Conservation (phyloP, 2,113 vertebrate species). For the Merops nubicus region DNA sequence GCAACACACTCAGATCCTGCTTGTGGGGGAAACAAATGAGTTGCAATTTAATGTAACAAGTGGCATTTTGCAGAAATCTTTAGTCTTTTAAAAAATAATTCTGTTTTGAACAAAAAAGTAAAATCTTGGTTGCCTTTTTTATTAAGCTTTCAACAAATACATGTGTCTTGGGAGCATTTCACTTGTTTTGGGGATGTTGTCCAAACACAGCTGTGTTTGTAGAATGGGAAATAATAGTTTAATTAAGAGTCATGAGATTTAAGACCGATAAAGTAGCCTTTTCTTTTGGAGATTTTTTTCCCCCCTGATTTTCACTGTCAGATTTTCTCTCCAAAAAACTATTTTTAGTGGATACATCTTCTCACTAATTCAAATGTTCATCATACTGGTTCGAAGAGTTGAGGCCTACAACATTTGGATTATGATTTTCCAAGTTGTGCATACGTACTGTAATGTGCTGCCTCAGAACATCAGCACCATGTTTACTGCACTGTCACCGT, state of each 20-base stretch:
- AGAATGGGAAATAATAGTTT: slow-evolving; percentile 1
- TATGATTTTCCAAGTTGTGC: background rate
- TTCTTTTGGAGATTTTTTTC: background rate
- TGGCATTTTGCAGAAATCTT: background rate
- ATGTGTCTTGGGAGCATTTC: background rate
- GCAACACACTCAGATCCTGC: background rate
- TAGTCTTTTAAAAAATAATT: background rate
- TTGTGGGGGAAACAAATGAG: background rate
- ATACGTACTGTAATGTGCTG: background rate
- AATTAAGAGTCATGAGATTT: background rate
- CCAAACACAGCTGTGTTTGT: background rate
- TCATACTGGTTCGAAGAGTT: background rate
- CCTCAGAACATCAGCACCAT: background rate
- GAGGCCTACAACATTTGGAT: background rate
- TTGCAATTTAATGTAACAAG: background rate
- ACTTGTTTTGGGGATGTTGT: background rate
- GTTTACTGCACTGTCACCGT: background rate
- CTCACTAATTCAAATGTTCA: background rate
- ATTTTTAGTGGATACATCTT: background rate
- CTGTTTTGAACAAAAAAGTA: background rate
- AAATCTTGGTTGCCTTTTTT: background rate
- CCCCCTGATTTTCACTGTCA: background rate
- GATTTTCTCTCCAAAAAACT: background rate
- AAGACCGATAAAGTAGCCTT: background rate
- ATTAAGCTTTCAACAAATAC: background rate